phyloP scores from a whole-genome alignment of 2,113 vertebrate genomes.

The Conger conger region DNA sequence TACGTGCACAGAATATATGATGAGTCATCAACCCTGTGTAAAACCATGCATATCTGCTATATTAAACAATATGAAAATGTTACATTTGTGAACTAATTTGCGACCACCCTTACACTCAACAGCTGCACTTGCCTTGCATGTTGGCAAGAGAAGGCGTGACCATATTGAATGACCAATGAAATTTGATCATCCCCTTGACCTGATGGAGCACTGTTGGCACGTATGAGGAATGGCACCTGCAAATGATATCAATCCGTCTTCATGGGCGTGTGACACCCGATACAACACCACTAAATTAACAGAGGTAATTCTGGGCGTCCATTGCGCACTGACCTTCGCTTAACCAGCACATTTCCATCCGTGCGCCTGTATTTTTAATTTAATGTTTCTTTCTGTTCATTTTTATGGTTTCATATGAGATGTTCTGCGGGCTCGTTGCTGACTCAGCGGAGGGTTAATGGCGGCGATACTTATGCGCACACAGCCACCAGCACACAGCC shows the following conservation, averaged over 20 bases:
- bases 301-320: not conserved
- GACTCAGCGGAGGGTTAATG: slow-evolving; percentile 69
- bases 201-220: not conserved
- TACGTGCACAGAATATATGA: too few relatives aligned
- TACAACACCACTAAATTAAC: not conserved
- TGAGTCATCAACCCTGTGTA: too few relatives aligned
- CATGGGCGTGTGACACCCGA: not conserved
- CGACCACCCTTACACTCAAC: too few relatives aligned
- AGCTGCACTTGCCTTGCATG: too few relatives aligned
- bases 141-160: too few relatives aligned
- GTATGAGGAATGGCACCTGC: not conserved
- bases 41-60: too few relatives aligned
- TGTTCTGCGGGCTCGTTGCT: slow-evolving; percentile 57
- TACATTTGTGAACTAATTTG: too few relatives aligned
- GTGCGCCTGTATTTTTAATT: not conserved
- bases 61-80: too few relatives aligned
- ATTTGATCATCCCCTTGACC: not conserved
- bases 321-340: not conserved
- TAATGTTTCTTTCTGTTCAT: not conserved
- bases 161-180: not conserved
- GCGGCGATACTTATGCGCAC: slow-evolving; percentile 60
- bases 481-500: slow-evolving; percentile 60
- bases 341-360: not conserved
- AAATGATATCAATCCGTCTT: not conserved
- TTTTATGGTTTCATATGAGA: slow-evolving; percentile 34